Evolutionary conservation across 2,888 invertebrate species (phyloP).

Genomic region (Pheosia tremula): DNA sequence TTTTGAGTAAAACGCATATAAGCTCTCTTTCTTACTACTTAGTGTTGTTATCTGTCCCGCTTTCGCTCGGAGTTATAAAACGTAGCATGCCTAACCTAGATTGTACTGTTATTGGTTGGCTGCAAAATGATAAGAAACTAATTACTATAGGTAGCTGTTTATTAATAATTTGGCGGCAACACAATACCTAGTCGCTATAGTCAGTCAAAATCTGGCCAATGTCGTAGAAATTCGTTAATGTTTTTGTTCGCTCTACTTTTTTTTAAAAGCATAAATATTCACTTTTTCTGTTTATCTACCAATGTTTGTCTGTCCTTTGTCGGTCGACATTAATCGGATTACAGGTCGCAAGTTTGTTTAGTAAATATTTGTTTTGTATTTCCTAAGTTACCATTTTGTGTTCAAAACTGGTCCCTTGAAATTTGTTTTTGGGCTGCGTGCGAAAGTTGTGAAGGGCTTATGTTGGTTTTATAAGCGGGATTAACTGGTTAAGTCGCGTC

Average conservation of each 20-base stretch:
- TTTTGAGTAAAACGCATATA: neutral
- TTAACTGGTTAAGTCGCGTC: neutral
- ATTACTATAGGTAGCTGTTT: neutral
- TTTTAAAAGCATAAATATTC: neutral
- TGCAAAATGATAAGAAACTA: neutral
- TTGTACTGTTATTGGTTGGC: neutral
- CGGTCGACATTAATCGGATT: constrained; percentile 32
- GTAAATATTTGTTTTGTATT: constrained; percentile 20
- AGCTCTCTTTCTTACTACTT: neutral
- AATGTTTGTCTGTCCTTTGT: constrained; percentile 21
- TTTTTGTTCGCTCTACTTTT: neutral
- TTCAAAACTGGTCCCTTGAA: neutral
- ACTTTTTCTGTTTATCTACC: neutral
- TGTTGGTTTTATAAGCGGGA: neutral
- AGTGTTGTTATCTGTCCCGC: neutral
- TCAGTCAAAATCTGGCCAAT: constrained; percentile 3
- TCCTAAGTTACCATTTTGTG: constrained; percentile 14
- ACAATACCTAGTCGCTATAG: neutral
- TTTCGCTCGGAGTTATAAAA: neutral
- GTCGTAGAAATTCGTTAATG: constrained; percentile 1
- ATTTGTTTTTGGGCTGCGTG: neutral
- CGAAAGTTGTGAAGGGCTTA: constrained; percentile 3
- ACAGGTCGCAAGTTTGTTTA: constrained; percentile 15
- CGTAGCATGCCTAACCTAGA: neutral
- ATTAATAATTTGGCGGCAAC: neutral